Conservation (phyloP, 2,888 invertebrate species). For the Galeruca laticollis region DNA sequence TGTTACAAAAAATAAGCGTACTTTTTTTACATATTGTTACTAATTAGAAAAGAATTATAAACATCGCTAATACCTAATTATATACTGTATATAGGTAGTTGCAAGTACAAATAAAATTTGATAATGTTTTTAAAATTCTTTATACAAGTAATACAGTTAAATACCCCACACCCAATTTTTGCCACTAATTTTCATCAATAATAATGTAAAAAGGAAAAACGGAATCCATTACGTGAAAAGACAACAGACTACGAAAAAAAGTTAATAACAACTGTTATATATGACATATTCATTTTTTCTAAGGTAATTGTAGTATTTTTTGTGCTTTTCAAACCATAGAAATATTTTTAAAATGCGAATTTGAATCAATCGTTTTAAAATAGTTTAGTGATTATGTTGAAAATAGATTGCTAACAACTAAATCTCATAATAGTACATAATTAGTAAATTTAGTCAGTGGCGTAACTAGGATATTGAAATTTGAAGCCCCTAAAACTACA, state of each 20-base stretch:
- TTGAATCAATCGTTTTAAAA: no score
- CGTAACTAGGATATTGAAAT: no score
- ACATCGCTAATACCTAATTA: slow-evolving; percentile 41
- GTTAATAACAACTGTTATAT: neutral
- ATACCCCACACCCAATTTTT: slow-evolving; percentile 23
- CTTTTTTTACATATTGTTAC: slow-evolving; percentile 49
- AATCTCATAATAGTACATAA: no score
- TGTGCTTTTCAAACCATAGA: no score
- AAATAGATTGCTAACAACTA: no score
- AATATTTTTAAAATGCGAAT: no score
- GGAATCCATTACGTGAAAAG: neutral
- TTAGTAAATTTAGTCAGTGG: no score
- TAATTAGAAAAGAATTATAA: slow-evolving; percentile 46
- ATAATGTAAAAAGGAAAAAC: neutral
- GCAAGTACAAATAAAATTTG: slow-evolving; percentile 46
- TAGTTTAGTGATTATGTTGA: no score
- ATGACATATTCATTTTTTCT: no score
- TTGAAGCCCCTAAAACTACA: no score
- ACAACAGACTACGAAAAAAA: neutral
- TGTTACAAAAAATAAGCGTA: slow-evolving; percentile 57
- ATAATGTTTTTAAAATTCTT: slow-evolving; percentile 32
- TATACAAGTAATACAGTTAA: slow-evolving; percentile 30
- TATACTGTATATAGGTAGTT: slow-evolving; percentile 45
- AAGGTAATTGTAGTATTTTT: no score
- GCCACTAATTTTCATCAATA: slow-evolving; percentile 26